Conservation (phyloP, 2,113 vertebrate genomes). For the Petroica traversi region DNA sequence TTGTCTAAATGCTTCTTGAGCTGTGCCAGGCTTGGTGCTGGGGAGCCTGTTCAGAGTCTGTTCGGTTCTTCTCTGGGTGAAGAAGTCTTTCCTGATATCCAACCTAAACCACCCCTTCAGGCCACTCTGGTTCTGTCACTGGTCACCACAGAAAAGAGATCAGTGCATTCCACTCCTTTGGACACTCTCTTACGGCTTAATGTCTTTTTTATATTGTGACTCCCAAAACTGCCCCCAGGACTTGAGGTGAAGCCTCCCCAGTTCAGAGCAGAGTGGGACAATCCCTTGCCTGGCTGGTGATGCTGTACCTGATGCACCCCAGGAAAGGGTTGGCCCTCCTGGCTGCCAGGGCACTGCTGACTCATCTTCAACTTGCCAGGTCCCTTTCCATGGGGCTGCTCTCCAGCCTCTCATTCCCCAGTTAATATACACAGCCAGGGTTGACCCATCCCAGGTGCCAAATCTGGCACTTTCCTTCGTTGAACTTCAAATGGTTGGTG, state of each 20-base stretch:
- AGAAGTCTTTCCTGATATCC: neutral
- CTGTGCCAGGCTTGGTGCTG: neutral
- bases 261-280: accelerated
- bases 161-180: too few species aligned
- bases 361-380: too few species aligned
- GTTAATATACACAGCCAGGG: neutral
- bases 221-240: too few species aligned
- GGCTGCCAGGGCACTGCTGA: neutral
- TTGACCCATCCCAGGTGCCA: neutral
- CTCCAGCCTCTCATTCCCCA: neutral
- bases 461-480: neutral
- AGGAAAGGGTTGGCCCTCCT: accelerated
- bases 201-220: neutral
- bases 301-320: neutral
- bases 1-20: neutral
- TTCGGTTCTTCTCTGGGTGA: too few species aligned
- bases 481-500: neutral
- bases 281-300: accelerated
- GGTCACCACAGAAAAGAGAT: neutral
- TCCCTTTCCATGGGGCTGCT: neutral
- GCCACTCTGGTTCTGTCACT: neutral
- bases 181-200: accelerated
- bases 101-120: neutral
- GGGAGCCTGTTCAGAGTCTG: neutral
- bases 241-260: accelerated